Percentiles rank a stretch among this genome's conserved stretches.
Conservation (phyloP, 2,888 invertebrate species). For the Drosophila antonietae region DNA sequence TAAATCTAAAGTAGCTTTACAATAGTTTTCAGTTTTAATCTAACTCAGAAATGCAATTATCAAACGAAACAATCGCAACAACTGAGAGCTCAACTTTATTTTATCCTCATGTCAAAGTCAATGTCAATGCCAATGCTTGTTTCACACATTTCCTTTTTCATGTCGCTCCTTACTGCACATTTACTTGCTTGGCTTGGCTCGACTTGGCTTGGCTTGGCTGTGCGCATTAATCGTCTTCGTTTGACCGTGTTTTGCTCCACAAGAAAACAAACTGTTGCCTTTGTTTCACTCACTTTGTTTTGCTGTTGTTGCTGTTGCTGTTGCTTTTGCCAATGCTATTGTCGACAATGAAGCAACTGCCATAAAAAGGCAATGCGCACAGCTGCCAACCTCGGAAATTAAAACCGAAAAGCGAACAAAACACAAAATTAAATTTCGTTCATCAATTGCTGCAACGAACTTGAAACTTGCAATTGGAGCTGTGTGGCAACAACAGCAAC, state of each 20-base stretch:
- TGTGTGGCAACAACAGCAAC: constrained; percentile 14
- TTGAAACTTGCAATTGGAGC: constrained; percentile 57
- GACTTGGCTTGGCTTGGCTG: constrained; percentile 6
- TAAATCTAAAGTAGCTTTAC: background rate
- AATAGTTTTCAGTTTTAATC: background rate
- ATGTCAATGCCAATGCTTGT: constrained; percentile 17
- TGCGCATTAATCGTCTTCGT: constrained; percentile 20
- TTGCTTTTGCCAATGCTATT: background rate
- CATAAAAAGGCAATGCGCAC: constrained; percentile 23
- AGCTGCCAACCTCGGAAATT: constrained; percentile 41
- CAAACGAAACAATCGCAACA: background rate
- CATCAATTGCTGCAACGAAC: constrained; percentile 55
- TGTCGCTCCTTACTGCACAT: constrained; percentile 18
- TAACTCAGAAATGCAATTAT: background rate
- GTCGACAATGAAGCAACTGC: constrained; percentile 17
- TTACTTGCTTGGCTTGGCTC: constrained; percentile 10
- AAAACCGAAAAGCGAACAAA: constrained; percentile 22
- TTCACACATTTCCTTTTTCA: constrained; percentile 7
- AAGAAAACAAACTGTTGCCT: constrained; percentile 17
- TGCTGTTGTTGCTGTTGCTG: background rate
- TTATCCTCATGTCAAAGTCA: constrained; percentile 7
- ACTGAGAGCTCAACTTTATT: background rate
- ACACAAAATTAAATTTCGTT: constrained; percentile 23
- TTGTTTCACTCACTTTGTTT: constrained; percentile 4
- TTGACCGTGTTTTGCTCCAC: constrained; percentile 7